A percentile compares a stretch with the other conserved stretches of the same genome.
phyloP scores from a whole-genome alignment of 2,797 vertebrate genomes.

The Prunella strophiata region DNA sequence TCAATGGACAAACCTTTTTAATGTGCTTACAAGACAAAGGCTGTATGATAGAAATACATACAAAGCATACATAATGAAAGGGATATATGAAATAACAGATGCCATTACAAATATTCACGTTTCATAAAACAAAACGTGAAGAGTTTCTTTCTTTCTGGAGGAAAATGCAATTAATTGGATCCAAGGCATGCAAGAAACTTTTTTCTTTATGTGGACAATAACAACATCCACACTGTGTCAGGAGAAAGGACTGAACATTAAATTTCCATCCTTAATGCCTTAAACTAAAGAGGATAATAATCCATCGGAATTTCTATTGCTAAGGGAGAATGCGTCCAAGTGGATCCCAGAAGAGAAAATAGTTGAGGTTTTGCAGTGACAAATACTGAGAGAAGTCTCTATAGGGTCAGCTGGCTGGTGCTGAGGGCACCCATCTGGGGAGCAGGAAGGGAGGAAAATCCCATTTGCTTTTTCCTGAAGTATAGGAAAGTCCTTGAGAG shows the following conservation, averaged over 20 bases:
- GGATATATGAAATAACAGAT: neutral
- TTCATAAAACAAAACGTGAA: neutral
- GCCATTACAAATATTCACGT: accelerated
- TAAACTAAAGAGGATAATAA: neutral
- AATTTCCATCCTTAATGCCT: neutral
- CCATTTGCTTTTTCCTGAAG: neutral
- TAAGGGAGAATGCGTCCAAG: neutral
- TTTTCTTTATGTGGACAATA: neutral
- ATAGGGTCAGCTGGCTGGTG: neutral
- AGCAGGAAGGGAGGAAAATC: neutral
- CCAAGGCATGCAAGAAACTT: neutral
- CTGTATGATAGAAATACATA: neutral
- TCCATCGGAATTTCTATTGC: neutral
- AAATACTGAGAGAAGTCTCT: neutral
- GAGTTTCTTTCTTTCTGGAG: neutral
- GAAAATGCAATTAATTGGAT: neutral
- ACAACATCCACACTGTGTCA: neutral
- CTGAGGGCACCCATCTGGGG: neutral
- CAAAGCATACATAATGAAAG: neutral
- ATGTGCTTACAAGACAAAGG: neutral
- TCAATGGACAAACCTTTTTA: neutral
- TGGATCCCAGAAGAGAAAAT: neutral
- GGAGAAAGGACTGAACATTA: neutral
- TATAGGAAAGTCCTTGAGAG: neutral
- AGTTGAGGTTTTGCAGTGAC: neutral